Base-by-base conservation (phyloP, 2,888 invertebrate species). In the Adelognathus sp. region DNA sequence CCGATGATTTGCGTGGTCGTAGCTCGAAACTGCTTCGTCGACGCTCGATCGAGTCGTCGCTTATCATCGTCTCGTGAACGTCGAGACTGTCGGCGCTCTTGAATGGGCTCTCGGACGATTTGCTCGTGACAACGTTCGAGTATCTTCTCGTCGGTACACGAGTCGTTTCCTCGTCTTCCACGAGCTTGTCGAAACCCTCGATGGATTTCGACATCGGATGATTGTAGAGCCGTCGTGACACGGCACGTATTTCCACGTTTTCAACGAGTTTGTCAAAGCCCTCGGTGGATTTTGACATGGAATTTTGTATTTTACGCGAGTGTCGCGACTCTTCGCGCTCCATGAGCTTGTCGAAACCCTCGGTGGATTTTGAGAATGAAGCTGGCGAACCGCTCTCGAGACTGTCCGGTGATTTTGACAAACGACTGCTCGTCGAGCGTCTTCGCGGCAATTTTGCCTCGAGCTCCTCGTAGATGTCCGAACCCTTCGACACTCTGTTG, bases 351-450 rank as follows among this genome's bases (percentile, higher is more conserved):
- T 90, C 89, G 54, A 90, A 89, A 14, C 86, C 86, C 1, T 91
- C 91, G 11, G 80, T 86, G 1, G 91, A 90, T 58, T 90, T 91
- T 27, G 88, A 87, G 73, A 88, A 86, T 2, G 82, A 83, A 1
- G 81, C 77, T 0, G 85, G 52, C 3, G 76, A 73, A 0, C 75
- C 73, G 73, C 82, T 82, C 29, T 90, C 90, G 11, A 90, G 70
- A 41, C 89, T 90, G 71, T 91, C 91, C 3, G 90, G 89, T 0
- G 90, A 90, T 33, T 90, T 89, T 18, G 88, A 89, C 67, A 88
- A 69, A 0, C 89, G 79, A 67, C 87, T 88, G 24, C 85, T 84
- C 21, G 90, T 88, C 0, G 86, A 83, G 56, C 88, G 83, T n/a
- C 88, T 82, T 3, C 86, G 80, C 0, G 88, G 88, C 9, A 88